Evolutionary conservation across 53 echinoderm and acorn worm species (phyloP), one percentile per base, ranked within the genome.

Genomic region (Holothuria scabra): DNA sequence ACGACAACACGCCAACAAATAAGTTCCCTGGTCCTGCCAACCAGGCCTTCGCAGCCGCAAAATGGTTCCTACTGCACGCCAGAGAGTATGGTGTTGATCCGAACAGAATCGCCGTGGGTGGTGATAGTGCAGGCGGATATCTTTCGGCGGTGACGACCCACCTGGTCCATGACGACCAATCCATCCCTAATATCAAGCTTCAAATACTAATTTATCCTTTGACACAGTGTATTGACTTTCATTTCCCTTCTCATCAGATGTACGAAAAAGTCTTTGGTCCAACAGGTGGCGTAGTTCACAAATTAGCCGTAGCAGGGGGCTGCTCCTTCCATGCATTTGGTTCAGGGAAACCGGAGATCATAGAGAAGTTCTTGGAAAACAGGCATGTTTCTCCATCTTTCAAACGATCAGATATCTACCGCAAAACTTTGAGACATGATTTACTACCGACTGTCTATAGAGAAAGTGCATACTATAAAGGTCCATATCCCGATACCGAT

Each of bases 61-160:
- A 64, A 23, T 90, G 85, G 66, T 87, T 95, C 80, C 52, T 95
- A 12, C 80, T 59, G 11, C 85, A 95, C 62, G 95, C 95, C 26
- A 70, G 56, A 2, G 83, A 88, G 21, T 90, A 82, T 26, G 72
- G 80, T 29, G 87, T 95, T 18, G 88, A 95, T 67, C 83, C 87
- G 9, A 38, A 75, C 38, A 89, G 92, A 14, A 65, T 95, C 14
- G 85, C 67, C 8, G 87, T 90, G 5, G 95, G 87, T 3, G 95
- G 95, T 21, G 92, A 92, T 84, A 90, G 95, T 56, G 92, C 95
- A 1, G 95, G 95, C 12, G 95, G 95, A 55, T 84, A 95, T 65
- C 87, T 92, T 4, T 76, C 95, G 2, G 87, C 91, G n/a, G 85
- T 83, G 1, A 86, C 92, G 57, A 59, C 86, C 24, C 90, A 92